Evolutionary conservation across 2,888 invertebrate species (phyloP), one percentile per base, ranked within the genome.

Genomic region (Unio delphinus): DNA sequence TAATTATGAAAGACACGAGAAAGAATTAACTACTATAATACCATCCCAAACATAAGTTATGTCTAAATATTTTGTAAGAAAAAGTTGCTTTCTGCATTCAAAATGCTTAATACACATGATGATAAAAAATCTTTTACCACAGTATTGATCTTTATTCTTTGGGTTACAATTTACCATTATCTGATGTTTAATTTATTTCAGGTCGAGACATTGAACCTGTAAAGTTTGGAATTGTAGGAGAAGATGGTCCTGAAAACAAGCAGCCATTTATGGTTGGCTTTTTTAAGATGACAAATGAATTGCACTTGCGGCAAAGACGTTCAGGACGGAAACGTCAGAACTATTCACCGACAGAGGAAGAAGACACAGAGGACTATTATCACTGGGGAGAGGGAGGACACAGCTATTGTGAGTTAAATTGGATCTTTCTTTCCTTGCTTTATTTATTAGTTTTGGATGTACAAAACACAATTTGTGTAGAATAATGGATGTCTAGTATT

Each of bases 261-360:
- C 96, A 96, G 87, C 96, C 97, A 0, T 98, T 98, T 89, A 93
- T 98, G 92, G 96, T 97, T 17, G 96, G 95, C 0, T 98, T 96
- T 90, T 90, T 91, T 80, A 86, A 87, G 75, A 83, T 85, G 62
- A 74, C 84, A 15, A 83, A 79, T 54, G 82, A 85, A 61, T 74
- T 87, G 4, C 79, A 86, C 65, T 71, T 85, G 17, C 77, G 88
- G 20, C 75, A 79, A 34, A 83, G 85, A 5, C 80, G 83, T 23
- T 80, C 87, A 15, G 75, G 80, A 4, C 72, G 78, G 17, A 64
- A 73, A 55, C 68, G 69, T 18, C 67, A 70, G 20, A 74, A 74
- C 72, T 68, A 64, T 18, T 74, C 76, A n/a, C 73, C 76, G 60
- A 73, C 74, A 55, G 75, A 76, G 59, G 68, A 70, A 1, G 76